Evolutionary conservation across 1,140 invertebrate genomes (phyloP).

Genomic region (Drusus annulatus): DNA sequence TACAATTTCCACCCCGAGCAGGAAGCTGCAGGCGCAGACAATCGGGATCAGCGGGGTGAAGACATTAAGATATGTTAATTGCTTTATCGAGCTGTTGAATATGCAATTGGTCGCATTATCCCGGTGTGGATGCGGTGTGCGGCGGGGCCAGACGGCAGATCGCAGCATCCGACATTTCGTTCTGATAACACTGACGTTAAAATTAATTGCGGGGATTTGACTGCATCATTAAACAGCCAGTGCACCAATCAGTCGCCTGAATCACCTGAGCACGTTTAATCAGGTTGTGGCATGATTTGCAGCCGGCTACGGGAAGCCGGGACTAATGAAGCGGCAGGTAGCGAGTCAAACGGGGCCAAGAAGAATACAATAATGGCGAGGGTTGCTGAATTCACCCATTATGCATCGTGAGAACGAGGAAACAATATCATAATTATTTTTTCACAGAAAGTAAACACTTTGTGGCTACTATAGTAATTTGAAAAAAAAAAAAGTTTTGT

Average conservation of each 20-base stretch:
- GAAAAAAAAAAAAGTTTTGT: too few relatives aligned
- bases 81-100: constrained; percentile 49
- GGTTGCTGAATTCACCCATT: too few relatives aligned
- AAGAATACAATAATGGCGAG: too few relatives aligned
- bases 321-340: background rate
- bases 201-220: constrained; percentile 52
- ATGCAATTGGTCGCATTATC: constrained; percentile 49
- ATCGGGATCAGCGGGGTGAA: constrained; percentile 25
- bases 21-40: background rate
- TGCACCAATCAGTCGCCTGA: constrained; percentile 24
- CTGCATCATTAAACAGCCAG: constrained; percentile 43
- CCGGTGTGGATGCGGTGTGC: constrained; percentile 7
- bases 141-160: background rate
- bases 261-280: constrained; percentile 29
- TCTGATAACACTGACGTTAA: constrained; percentile 45
- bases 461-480: too few relatives aligned
- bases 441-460: too few relatives aligned
- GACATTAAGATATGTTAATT: constrained; percentile 52
- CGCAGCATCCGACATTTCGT: constrained; percentile 38
- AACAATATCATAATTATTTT: too few relatives aligned
- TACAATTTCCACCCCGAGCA: background rate
- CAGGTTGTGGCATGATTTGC: constrained; percentile 6
- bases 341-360: too few relatives aligned
- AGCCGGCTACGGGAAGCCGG: background rate
- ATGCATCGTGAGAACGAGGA: too few relatives aligned